Percentiles rank a stretch among this genome's conserved stretches.
phyloP scores from a whole-genome alignment of 2,888 invertebrate genomes.

The Thysanoteuthis rhombus region DNA sequence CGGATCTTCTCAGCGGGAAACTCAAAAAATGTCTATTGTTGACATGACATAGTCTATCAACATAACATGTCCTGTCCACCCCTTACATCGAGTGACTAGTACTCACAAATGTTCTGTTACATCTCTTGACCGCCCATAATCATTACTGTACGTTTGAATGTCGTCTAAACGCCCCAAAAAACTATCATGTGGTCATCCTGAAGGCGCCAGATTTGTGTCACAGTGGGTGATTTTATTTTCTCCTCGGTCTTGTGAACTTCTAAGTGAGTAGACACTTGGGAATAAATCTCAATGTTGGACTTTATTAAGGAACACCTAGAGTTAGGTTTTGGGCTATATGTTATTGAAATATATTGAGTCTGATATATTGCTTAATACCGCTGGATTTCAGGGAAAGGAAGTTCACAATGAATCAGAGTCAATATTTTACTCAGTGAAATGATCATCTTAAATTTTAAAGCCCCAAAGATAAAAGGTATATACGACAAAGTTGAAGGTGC shows the following conservation, averaged over 20 bases:
- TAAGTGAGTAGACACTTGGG: not conserved
- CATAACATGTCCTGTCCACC: not conserved
- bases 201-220: not conserved
- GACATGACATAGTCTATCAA: not conserved
- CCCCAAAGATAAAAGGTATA: too few relatives aligned
- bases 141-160: not conserved
- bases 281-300: too few relatives aligned
- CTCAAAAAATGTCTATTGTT: not conserved
- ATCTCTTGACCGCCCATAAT: not conserved
- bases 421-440: too few relatives aligned
- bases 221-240: not conserved
- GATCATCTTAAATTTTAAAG: too few relatives aligned
- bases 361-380: too few relatives aligned
- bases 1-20: not conserved
- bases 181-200: not conserved
- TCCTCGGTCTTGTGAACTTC: not conserved
- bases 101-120: not conserved
- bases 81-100: not conserved
- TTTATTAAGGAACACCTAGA: too few relatives aligned
- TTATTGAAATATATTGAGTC: too few relatives aligned
- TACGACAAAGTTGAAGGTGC: too few relatives aligned
- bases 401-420: too few relatives aligned
- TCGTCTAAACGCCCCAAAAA: not conserved
- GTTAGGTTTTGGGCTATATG: too few relatives aligned
- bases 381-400: too few relatives aligned